phyloP scores from a whole-genome alignment of 2,888 invertebrate genomes.

The Heliconius hortense region DNA sequence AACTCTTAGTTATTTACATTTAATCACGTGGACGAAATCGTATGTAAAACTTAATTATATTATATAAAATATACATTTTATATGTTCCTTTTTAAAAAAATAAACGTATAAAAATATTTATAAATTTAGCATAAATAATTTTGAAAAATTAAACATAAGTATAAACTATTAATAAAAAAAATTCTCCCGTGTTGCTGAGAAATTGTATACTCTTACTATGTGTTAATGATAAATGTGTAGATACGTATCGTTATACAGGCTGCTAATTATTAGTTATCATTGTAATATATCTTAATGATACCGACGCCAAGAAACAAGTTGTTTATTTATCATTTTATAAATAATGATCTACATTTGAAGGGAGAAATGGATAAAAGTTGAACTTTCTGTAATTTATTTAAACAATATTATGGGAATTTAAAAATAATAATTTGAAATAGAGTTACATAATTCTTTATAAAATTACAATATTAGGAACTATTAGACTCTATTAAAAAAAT shows the following conservation, averaged over 20 bases:
- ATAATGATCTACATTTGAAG: conserved; percentile 10
- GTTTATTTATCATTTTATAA: conserved; percentile 24
- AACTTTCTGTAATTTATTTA: background rate
- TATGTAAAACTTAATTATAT: too few relatives aligned
- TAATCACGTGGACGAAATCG: too few relatives aligned
- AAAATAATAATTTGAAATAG: background rate
- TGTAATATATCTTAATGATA: conserved; percentile 33
- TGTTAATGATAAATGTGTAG: conserved; percentile 60
- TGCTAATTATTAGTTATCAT: conserved; percentile 66
- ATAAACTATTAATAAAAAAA: background rate
- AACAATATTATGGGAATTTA: background rate
- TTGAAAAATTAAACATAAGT: background rate
- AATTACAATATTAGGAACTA: background rate
- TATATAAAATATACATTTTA: too few relatives aligned
- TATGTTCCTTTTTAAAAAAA: too few relatives aligned
- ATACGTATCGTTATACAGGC: conserved; percentile 53
- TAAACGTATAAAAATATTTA: too few relatives aligned
- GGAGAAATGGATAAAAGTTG: conserved; percentile 7
- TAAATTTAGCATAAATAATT: background rate
- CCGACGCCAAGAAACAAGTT: conserved; percentile 19
- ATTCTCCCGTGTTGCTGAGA: conserved; percentile 1
- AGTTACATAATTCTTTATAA: background rate
- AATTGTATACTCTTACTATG: conserved; percentile 35
- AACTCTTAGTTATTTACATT: too few relatives aligned
- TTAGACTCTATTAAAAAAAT: too few relatives aligned